Evolutionary conservation across 2,797 vertebrate genomes (phyloP).

Genomic region (Macropodus opercularis): DNA sequence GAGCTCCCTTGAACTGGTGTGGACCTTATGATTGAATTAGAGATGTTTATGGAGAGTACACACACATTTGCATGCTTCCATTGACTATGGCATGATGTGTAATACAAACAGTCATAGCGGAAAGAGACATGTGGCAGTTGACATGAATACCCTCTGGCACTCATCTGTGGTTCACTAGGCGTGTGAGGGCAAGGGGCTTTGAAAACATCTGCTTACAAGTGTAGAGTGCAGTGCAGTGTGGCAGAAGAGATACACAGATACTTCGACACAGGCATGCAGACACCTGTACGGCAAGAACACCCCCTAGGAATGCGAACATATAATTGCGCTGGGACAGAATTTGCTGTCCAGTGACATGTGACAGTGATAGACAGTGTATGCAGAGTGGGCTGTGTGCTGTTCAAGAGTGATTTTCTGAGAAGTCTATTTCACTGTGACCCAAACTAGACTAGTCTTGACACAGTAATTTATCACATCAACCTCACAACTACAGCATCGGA

Average conservation of each 20-base stretch:
- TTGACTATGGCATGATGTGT: constrained; percentile 58
- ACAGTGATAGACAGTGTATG: constrained; percentile 20
- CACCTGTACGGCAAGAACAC: constrained; percentile 41
- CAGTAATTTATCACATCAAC: neutral
- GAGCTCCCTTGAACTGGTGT: constrained; percentile 62
- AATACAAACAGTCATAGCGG: constrained; percentile 63
- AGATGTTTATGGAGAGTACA: constrained; percentile 60
- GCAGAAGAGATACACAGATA: constrained; percentile 56
- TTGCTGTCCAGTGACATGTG: constrained; percentile 23
- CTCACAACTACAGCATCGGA: neutral
- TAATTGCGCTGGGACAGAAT: constrained; percentile 38
- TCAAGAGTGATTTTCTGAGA: neutral
- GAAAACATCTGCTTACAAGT: constrained; percentile 50
- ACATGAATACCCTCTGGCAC: constrained; percentile 75
- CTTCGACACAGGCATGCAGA: constrained; percentile 29
- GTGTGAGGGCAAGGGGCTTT: constrained; percentile 50
- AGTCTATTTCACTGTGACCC: too few species aligned
- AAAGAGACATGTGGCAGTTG: constrained; percentile 56
- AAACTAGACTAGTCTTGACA: neutral
- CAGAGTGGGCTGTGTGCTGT: neutral
- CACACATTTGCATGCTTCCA: constrained; percentile 49
- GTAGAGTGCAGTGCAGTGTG: constrained; percentile 45
- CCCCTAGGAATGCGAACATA: constrained; percentile 29
- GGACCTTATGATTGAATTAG: constrained; percentile 68
- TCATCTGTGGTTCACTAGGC: constrained; percentile 68